Evolutionary conservation across 2,113 vertebrate species (phyloP), one percentile per base, ranked within the genome.

Genomic region (Calyptomena viridis): DNA sequence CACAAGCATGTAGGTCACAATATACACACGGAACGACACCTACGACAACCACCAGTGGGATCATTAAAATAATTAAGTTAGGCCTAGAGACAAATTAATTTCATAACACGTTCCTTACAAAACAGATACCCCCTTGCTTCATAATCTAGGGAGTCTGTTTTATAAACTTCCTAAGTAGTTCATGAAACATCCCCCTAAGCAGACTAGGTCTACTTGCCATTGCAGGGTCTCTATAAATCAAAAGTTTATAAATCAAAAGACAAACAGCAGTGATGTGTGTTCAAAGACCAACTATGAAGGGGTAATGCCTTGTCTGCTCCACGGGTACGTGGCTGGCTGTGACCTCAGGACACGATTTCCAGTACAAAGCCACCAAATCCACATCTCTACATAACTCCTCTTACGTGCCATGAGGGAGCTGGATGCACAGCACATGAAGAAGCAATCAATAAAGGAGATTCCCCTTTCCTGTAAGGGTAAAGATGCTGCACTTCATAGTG

Each of bases 41-140:
- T 91, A 95, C 11, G 1, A 95, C 92, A 94, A 66, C 90, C 76
- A 93, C 88, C 90, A 96, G 76, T 53, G 86, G 95, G 92, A 94
- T 95, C 88, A 90, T 97, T 96, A 96, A 93, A 96, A 94, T 94
- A 94, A 93, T 95, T 90, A 93, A 94, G 90, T 55, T 75, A 96
- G 90, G 94, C 94, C 94, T 96, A 95, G 84, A 95, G 94, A 96
- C 60, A 95, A 95, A 96, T 93, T 89, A 12, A 91, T 95, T 95
- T 94, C 79, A 35, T 94, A 96, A 92, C 76, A 69, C 23, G 49
- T 53, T 94, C 88, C 90, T 95, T 95, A 88, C 82, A 88, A 93
- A 96, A 95, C 86, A 96, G 96, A 94, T 68, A 94, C 49, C 88
- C 72, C 85, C 83, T 94, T 87, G 77, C 93, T 89, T 82, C 90